Evolutionary conservation across 2,888 invertebrate species (phyloP), one percentile per base, ranked within the genome.

Genomic region (Drosophila melanosoma): DNA sequence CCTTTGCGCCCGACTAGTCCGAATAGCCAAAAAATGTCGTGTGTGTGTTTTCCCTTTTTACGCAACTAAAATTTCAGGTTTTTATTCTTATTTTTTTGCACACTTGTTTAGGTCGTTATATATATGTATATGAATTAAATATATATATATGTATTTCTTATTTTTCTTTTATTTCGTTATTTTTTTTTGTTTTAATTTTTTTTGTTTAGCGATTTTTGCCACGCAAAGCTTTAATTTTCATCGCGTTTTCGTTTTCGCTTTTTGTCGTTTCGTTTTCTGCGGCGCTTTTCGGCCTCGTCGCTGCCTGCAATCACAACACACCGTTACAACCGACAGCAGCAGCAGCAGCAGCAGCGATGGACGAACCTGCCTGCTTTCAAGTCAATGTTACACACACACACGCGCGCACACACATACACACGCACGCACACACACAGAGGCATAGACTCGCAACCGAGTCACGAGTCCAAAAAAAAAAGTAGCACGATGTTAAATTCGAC

Each of bases 221-320:
- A 87, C 89, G 89, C 87, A 89, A 89, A 77, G 85, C 87, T 87
- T 87, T 89, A 89, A 89, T 87, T 87, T 89, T 79, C 83, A 85
- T 87, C 82, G 87, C 89, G 86, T 88, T 81, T 78, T 71, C 68
- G 69, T 61, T 77, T 64, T 60, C 42, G 66, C 45, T 69, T 65
- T 65, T 54, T 26, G 56, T 56, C 61, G 64, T 72, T 80, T 65
- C 74, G 72, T 61, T 40, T 67, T 74, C 51, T 74, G 51, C 59
- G 69, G 23, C 23, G 45, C 23, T 69, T 64, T 60, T 73, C 49
- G 75, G 69, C 75, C 70, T 79, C 79, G 82, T 76, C 79, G 79
- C 74, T 79, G 74, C 74, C 79, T 77, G 82, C 82, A 81, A 82
- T 79, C 81, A 75, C 73, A 76, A 81, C 79, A 62, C 53, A 62